Percentiles rank a stretch among this genome's conserved stretches.
These are phyloP conservation scores for Muscicapa comitata DNA, from an alignment of 2,797 vertebrate species.

Conservation along the genomic window DNA sequence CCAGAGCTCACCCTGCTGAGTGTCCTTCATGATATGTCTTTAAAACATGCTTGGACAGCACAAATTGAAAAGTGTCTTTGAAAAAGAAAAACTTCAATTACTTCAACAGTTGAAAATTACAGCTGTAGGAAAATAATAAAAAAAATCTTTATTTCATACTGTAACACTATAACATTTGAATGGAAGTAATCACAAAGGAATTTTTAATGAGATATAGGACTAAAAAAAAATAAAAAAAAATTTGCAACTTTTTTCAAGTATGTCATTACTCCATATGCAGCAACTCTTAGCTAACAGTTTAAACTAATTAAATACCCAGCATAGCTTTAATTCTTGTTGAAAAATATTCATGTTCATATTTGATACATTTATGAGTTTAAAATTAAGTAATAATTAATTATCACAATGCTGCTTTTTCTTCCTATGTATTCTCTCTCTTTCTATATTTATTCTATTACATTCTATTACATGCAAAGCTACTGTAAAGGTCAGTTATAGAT, in stretches of 20 bases:
- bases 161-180: not conserved
- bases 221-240: not conserved
- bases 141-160: not conserved
- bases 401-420: not conserved
- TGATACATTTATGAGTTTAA: not conserved
- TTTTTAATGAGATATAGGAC: not conserved
- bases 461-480: not conserved
- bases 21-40: slow-evolving; percentile 45
- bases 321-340: not conserved
- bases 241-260: not conserved
- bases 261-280: not conserved
- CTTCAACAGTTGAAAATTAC: slow-evolving; percentile 11
- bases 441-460: not conserved
- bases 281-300: not conserved
- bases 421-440: not conserved
- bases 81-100: slow-evolving; percentile 11
- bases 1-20: slow-evolving; percentile 16
- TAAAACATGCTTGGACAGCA: slow-evolving; percentile 47
- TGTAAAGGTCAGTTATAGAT: not conserved
- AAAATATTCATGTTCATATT: not conserved
- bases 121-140: not conserved
- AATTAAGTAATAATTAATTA: not conserved
- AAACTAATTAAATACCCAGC: not conserved
- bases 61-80: not conserved
- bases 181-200: not conserved